phyloP scores from a whole-genome alignment of 1,140 invertebrate genomes.

The Scaptomyza hsui region DNA sequence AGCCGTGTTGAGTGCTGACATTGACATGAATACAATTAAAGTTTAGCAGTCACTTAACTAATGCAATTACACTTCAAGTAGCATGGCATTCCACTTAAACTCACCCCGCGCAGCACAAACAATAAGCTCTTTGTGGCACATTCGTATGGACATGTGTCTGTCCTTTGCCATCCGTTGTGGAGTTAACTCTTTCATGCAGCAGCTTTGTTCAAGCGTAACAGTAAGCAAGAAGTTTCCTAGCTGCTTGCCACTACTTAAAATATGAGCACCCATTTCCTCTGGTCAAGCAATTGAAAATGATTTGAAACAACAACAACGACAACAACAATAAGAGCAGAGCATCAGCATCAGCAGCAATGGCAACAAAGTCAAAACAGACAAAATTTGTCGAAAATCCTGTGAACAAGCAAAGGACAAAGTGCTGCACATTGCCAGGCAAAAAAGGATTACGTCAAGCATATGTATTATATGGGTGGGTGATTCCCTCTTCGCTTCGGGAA shows the following conservation, averaged over 20 bases:
- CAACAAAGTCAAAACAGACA: slow-evolving; percentile 72
- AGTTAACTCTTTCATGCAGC: slow-evolving; percentile 49
- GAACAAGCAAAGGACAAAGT: slow-evolving; percentile 78
- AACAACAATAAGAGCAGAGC: slow-evolving; percentile 11
- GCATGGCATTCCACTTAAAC: slow-evolving; percentile 53
- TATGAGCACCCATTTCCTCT: slow-evolving; percentile 77
- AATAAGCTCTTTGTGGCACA: slow-evolving; percentile 58
- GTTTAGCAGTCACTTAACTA: slow-evolving; percentile 64
- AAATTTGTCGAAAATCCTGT: slow-evolving; percentile 80
- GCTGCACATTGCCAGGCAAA: slow-evolving; percentile 66
- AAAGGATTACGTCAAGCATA: slow-evolving; percentile 82
- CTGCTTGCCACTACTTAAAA: slow-evolving; percentile 72
- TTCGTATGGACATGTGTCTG: slow-evolving; percentile 25
- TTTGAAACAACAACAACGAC: slow-evolving; percentile 43
- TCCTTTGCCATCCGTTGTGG: background rate
- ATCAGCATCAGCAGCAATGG: slow-evolving; percentile 11
- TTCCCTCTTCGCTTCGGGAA: slow-evolving; percentile 11
- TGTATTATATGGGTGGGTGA: slow-evolving; percentile 70
- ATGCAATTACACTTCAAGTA: slow-evolving; percentile 76
- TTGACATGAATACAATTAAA: slow-evolving; percentile 56
- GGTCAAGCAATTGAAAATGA: slow-evolving; percentile 81
- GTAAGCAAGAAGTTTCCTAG: slow-evolving; percentile 68
- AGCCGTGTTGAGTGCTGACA: slow-evolving; percentile 25
- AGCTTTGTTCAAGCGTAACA: slow-evolving; percentile 71
- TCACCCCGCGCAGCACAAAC: slow-evolving; percentile 27